These are phyloP conservation scores for Exocentrus adspersus DNA, from an alignment of 2,888 invertebrate species.

Conservation along the genomic window DNA sequence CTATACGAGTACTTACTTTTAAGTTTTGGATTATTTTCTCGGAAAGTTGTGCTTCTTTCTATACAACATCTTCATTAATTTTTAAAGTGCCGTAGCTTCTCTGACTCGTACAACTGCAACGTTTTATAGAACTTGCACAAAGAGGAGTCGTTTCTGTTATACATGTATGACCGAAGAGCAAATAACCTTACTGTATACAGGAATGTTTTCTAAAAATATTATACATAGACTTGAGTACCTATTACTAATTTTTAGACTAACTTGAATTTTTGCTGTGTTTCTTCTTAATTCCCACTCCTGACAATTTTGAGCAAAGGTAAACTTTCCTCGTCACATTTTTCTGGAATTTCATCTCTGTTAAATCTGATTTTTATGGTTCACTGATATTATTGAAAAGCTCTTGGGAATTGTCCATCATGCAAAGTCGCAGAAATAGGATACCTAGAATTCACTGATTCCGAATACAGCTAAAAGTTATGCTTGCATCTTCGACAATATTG, in stretches of 20 bases:
- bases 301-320: too few relatives aligned
- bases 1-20: slow-evolving; percentile 1
- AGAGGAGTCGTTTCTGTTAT: neutral
- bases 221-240: too few relatives aligned
- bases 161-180: neutral
- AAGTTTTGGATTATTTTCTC: neutral
- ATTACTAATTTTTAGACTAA: too few relatives aligned
- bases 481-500: neutral
- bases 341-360: too few relatives aligned
- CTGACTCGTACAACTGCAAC: neutral
- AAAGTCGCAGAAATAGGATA: neutral
- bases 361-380: too few relatives aligned
- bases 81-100: neutral
- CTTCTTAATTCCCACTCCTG: too few relatives aligned
- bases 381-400: too few relatives aligned
- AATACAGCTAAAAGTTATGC: neutral
- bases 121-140: neutral
- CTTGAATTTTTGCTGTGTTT: too few relatives aligned
- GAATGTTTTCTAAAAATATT: too few relatives aligned
- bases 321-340: too few relatives aligned
- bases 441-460: neutral
- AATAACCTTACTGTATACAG: too few relatives aligned
- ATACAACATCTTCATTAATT: slow-evolving; percentile 9
- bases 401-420: too few relatives aligned
- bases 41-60: slow-evolving; percentile 2